Evolutionary conservation across 2,888 invertebrate genomes (phyloP).

Genomic region (Thereva unica): DNA sequence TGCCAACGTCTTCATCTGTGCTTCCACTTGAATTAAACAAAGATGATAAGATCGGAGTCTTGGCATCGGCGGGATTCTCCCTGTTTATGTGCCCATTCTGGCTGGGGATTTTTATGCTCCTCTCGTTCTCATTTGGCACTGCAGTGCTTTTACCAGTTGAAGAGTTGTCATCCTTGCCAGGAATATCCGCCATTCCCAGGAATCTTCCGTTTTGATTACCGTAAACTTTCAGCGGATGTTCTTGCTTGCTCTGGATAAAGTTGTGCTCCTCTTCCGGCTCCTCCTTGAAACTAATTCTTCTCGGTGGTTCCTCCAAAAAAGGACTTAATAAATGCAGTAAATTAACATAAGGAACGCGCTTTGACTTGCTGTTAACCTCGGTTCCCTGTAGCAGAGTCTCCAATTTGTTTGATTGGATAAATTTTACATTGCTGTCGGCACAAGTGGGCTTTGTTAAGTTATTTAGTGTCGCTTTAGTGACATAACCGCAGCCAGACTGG

Average conservation of each 20-base stretch:
- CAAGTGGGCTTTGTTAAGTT: conserved; percentile 16
- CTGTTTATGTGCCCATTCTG: conserved; percentile 16
- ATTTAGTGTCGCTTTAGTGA: not conserved
- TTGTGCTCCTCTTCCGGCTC: conserved; percentile 17
- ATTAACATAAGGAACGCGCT: conserved; percentile 13
- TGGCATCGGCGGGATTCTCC: conserved; percentile 7
- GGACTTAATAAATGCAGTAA: conserved; percentile 20
- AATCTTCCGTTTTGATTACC: conserved; percentile 25
- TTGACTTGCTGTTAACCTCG: conserved; percentile 3
- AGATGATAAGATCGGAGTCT: conserved; percentile 28
- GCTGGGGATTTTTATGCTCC: conserved; percentile 3
- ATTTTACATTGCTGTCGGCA: conserved; percentile 24
- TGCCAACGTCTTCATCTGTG: not conserved
- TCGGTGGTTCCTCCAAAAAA: not conserved
- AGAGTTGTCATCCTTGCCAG: conserved; percentile 15
- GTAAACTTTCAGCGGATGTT: conserved; percentile 4
- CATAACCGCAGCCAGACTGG: conserved; percentile 37
- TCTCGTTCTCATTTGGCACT: conserved; percentile 25
- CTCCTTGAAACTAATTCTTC: not conserved
- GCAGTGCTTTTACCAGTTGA: conserved; percentile 16
- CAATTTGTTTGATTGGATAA: conserved; percentile 17
- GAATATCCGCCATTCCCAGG: conserved; percentile 16
- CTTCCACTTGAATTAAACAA: conserved; percentile 12
- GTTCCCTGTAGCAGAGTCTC: conserved; percentile 17
- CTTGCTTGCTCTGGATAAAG: conserved; percentile 12